Percentiles rank a stretch among this genome's conserved stretches.
These are phyloP conservation scores for Cottus gobio DNA, from an alignment of 2,113 vertebrate species.

Conservation along the genomic window DNA sequence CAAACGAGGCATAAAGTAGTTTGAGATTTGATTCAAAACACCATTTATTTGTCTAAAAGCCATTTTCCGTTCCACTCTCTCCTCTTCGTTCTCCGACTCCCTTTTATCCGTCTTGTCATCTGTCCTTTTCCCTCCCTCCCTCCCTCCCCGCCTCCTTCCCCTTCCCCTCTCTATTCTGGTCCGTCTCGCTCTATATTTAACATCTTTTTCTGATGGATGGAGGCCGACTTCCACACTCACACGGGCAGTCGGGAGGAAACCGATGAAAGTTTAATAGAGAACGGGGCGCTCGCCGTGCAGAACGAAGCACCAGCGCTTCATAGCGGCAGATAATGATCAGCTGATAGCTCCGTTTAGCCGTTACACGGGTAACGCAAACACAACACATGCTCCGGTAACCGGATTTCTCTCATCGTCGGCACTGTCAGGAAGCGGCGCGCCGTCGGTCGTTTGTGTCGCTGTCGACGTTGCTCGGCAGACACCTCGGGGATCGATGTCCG, in stretches of 20 bases:
- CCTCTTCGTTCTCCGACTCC: slow-evolving; percentile 20
- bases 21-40: slow-evolving; percentile 44
- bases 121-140: slow-evolving; percentile 19
- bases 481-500: neutral
- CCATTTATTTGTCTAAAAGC: slow-evolving; percentile 29
- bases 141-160: slow-evolving; percentile 11
- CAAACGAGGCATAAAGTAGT: slow-evolving; percentile 32
- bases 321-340: slow-evolving; percentile 36
- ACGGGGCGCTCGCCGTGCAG: slow-evolving; percentile 24
- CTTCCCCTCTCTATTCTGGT: slow-evolving; percentile 67
- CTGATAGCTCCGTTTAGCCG: slow-evolving; percentile 26
- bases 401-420: too few relatives aligned
- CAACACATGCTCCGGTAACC: neutral
- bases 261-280: slow-evolving; percentile 78
- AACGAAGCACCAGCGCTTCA: slow-evolving; percentile 9
- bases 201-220: slow-evolving; percentile 72
- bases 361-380: slow-evolving; percentile 9
- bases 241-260: slow-evolving; percentile 64
- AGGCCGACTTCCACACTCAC: slow-evolving; percentile 63
- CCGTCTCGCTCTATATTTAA: slow-evolving; percentile 75
- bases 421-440: too few relatives aligned
- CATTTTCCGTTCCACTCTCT: slow-evolving; percentile 1
- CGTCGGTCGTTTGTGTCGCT: too few relatives aligned
- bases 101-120: slow-evolving; percentile 42
- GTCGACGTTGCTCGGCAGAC: neutral